Conservation (phyloP, 2,888 invertebrate species). For the Argyra leucocephala region DNA sequence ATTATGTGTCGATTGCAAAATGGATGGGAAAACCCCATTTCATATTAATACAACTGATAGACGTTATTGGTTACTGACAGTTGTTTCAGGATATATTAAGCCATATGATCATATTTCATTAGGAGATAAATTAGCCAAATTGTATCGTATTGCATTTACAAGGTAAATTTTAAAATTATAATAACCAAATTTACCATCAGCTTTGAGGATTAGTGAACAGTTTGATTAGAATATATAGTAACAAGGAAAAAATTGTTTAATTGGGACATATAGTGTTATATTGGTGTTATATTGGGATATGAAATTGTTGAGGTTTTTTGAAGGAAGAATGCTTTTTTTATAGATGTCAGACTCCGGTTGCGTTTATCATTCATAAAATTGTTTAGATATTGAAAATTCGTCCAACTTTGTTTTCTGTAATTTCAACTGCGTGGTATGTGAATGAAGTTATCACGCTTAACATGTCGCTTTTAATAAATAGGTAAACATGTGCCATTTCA, state of each 20-base stretch:
- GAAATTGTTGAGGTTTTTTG: too few relatives aligned
- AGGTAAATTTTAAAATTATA: constrained; percentile 48
- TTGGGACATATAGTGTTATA: too few relatives aligned
- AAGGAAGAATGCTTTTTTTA: too few relatives aligned
- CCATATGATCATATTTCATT: constrained; percentile 54
- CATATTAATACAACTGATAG: constrained; percentile 49
- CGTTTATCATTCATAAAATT: too few relatives aligned
- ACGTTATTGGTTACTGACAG: constrained; percentile 74
- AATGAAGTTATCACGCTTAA: too few relatives aligned
- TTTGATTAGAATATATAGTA: constrained; percentile 8
- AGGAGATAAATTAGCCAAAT: constrained; percentile 62
- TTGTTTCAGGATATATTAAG: constrained; percentile 50
- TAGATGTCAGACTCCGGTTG: too few relatives aligned
- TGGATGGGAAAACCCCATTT: constrained; percentile 32
- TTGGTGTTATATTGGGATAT: too few relatives aligned
- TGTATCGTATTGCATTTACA: constrained; percentile 72
- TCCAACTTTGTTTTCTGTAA: too few relatives aligned
- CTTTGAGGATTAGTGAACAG: neutral
- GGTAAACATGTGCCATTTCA: too few relatives aligned
- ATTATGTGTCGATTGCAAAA: constrained; percentile 31
- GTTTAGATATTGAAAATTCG: too few relatives aligned
- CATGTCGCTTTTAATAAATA: too few relatives aligned
- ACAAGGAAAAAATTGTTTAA: constrained; percentile 14
- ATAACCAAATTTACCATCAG: neutral
- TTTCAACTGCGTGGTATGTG: too few relatives aligned